Percentiles rank a stretch among this genome's conserved stretches.
These are phyloP conservation scores for Sarcophilus harrisii DNA, from an alignment of 2,797 vertebrate genomes.

Conservation along the genomic window DNA sequence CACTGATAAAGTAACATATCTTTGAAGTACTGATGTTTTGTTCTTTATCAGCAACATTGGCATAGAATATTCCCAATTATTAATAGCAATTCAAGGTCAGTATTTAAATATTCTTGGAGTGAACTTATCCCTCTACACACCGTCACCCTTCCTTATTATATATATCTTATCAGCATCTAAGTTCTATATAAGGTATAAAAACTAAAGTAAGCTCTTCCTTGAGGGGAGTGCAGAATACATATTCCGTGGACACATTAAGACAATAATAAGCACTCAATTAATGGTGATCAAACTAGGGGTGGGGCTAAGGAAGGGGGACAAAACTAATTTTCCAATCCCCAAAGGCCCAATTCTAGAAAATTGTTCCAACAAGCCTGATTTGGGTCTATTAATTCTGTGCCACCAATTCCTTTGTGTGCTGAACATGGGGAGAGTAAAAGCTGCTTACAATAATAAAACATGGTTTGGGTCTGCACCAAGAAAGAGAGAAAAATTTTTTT, in stretches of 20 bases:
- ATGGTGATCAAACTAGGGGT: constrained; percentile 67
- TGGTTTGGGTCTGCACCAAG: background rate
- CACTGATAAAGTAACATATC: background rate
- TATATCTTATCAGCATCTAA: background rate
- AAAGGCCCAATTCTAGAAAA: constrained; percentile 76
- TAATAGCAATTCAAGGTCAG: no score
- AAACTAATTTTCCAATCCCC: constrained; percentile 64
- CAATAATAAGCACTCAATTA: constrained; percentile 69
- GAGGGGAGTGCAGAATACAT: background rate
- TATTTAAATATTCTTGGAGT: background rate
- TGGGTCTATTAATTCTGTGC: background rate
- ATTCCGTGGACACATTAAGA: constrained; percentile 61
- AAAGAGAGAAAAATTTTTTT: background rate
- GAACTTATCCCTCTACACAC: background rate
- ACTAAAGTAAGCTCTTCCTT: background rate
- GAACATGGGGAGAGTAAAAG: background rate
- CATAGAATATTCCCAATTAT: background rate
- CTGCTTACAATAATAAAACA: background rate
- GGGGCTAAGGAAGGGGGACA: background rate
- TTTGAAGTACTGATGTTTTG: background rate
- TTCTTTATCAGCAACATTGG: no score
- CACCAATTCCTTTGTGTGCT: background rate
- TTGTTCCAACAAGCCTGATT: constrained; percentile 69
- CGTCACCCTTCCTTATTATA: background rate
- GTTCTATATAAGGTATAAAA: background rate